Evolutionary conservation across 2,797 vertebrate genomes (phyloP).

Genomic region (Eutrigla gurnardus): DNA sequence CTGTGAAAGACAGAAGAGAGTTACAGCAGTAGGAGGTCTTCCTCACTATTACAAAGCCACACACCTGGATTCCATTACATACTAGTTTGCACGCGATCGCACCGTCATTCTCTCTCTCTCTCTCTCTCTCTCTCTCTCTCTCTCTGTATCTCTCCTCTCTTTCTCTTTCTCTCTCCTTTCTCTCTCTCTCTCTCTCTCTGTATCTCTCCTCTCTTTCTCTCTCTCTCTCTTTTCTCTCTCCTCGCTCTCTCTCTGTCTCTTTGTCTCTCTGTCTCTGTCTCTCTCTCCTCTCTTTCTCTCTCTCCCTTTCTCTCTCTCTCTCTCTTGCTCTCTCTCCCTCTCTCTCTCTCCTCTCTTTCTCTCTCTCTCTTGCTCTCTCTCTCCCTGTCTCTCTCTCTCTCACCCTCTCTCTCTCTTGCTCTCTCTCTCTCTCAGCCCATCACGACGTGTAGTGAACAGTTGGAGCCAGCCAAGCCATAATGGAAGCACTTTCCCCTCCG

Average conservation of each 20-base stretch:
- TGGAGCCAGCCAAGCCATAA: constrained; percentile 61
- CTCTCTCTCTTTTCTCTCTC: not conserved
- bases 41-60: constrained; percentile 55
- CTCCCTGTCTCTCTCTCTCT: not conserved
- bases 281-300: too few relatives aligned
- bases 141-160: too few relatives aligned
- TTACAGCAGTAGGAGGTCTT: constrained; percentile 64
- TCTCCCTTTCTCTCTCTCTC: not conserved
- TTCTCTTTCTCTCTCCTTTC: not conserved
- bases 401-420: not conserved
- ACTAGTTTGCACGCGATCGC: constrained; percentile 49
- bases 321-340: constrained; percentile 9
- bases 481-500: constrained; percentile 68
- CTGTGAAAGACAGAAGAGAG: constrained; percentile 62
- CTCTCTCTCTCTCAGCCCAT: constrained; percentile 27
- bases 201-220: too few relatives aligned
- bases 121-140: not conserved
- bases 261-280: constrained; percentile 10
- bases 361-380: too few relatives aligned
- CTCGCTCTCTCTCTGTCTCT: not conserved
- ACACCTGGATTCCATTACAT: constrained; percentile 72
- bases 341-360: too few relatives aligned
- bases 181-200: not conserved
- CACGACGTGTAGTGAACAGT: constrained; percentile 35
- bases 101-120: constrained; percentile 8